Base-by-base conservation (phyloP, 2,888 invertebrate species). In the Nomada lathburiana region DNA sequence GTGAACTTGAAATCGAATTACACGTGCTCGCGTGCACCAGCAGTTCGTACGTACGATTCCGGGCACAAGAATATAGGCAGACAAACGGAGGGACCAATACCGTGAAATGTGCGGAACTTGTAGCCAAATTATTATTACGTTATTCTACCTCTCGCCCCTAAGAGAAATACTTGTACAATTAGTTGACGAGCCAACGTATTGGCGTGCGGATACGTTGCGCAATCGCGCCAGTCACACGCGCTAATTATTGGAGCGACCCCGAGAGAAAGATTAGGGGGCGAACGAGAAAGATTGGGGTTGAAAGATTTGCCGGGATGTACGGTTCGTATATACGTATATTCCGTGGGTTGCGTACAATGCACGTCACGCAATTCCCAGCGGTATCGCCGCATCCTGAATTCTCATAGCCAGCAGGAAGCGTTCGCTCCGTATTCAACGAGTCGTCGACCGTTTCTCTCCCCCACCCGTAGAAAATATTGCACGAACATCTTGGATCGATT, bases 1-100 rank as follows among this genome's bases (percentile, higher is more conserved):
- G 75, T 89, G 89, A 89, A 89, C 89, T 89, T 89, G 89, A 88
- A 88, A 89, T 86, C 86, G 87, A 89, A 88, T 87, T 85, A 88
- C 74, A 77, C 79, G 78, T 75, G 81, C 80, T 84, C 86, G 87
- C 89, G 84, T 85, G 82, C 82, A 72, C 84, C 67, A 82, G 77
- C 81, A 59, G 71, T 80, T 68, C 73, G 36, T 89, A 89, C 78
- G 86, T 84, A 89, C 59, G 73, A 85, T 81, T 69, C 79, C 69
- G 64, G 44, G 59, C 73, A 63, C 76, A 63, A 53, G 53, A 57
- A 65, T 59, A 69, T 29, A 52, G 69, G 72, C 55, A 16, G 29
- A 26, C 18, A 55, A 42, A 62, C 29, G 50, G 20, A 59, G 50
- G 65, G 70, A 50, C 53, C 53, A 57, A 76, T 77, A 62, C 78